Percentiles rank a stretch among this genome's conserved stretches.
Evolutionary conservation across 2,113 vertebrate genomes (phyloP).

Genomic region (Thomomys bottae): DNA sequence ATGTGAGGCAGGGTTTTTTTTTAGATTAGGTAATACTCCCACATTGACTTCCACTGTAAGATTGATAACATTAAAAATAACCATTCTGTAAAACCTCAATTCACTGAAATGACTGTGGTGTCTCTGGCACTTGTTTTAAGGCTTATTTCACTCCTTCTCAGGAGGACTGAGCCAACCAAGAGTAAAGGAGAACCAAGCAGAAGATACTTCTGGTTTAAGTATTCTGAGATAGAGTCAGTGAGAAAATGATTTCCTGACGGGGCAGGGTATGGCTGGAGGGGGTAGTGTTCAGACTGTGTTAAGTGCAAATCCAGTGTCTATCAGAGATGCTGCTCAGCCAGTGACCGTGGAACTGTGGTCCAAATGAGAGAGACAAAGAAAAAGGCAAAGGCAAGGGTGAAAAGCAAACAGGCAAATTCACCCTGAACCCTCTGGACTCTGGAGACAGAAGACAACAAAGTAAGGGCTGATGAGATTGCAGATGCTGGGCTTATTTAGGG

Average conservation of each 20-base stretch:
- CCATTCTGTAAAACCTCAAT: not conserved
- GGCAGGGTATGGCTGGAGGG: not conserved
- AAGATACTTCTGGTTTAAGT: not conserved
- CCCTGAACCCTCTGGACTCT: too few relatives aligned
- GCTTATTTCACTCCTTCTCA: not conserved
- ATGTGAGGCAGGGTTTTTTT: slow-evolving; percentile 12
- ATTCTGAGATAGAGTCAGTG: not conserved
- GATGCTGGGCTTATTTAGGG: not conserved
- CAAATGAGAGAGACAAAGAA: not conserved
- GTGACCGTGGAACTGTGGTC: not conserved
- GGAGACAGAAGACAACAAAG: not conserved
- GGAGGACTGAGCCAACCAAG: not conserved
- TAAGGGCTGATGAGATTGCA: not conserved
- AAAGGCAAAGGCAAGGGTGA: not conserved
- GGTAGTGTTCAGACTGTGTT: not conserved
- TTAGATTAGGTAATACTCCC: not conserved
- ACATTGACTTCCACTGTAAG: not conserved
- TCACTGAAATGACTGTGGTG: not conserved
- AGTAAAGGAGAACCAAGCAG: not conserved
- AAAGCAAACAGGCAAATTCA: not conserved
- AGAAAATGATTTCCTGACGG: not conserved
- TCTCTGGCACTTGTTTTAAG: not conserved
- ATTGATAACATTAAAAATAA: slow-evolving; percentile 4
- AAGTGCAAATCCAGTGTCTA: not conserved
- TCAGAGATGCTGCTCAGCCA: not conserved